phyloP scores from a whole-genome alignment of 2,797 vertebrate species.

The Denticeps clupeoides region DNA sequence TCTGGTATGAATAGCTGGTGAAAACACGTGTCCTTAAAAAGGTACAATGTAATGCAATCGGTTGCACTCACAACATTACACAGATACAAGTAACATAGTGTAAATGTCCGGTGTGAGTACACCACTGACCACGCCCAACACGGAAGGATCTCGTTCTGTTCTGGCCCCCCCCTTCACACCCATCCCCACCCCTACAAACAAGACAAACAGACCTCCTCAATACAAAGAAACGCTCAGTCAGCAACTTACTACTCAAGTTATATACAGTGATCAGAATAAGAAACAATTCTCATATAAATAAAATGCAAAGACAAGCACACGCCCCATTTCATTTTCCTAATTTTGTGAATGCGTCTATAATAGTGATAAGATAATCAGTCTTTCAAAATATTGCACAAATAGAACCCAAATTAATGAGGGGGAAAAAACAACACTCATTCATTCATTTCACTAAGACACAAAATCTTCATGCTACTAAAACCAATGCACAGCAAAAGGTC shows the following conservation, averaged over 20 bases:
- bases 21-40: conserved; percentile 35
- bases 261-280: conserved; percentile 54
- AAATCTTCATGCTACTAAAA: too few species aligned
- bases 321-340: conserved; percentile 38
- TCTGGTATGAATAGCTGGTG: conserved; percentile 15
- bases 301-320: conserved; percentile 58
- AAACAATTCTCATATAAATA: conserved; percentile 68
- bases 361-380: conserved; percentile 28
- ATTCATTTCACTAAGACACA: too few species aligned
- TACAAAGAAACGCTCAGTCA: conserved; percentile 59
- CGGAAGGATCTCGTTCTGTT: conserved; percentile 55
- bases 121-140: conserved; percentile 53
- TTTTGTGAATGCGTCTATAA: conserved; percentile 38
- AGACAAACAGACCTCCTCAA: conserved; percentile 41
- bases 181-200: conserved; percentile 36
- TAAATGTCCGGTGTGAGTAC: conserved; percentile 51
- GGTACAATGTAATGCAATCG: conserved; percentile 55
- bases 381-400: conserved; percentile 64
- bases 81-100: conserved; percentile 55
- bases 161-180: conserved; percentile 28
- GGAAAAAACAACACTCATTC: conserved; percentile 8
- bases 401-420: conserved; percentile 36
- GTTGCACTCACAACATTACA: conserved; percentile 57
- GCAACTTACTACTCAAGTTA: conserved; percentile 51
- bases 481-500: too few species aligned